A percentile compares a stretch with the other conserved stretches of the same genome.
Evolutionary conservation across 2,888 invertebrate species (phyloP).

Genomic region (Pediacus dermestoides): DNA sequence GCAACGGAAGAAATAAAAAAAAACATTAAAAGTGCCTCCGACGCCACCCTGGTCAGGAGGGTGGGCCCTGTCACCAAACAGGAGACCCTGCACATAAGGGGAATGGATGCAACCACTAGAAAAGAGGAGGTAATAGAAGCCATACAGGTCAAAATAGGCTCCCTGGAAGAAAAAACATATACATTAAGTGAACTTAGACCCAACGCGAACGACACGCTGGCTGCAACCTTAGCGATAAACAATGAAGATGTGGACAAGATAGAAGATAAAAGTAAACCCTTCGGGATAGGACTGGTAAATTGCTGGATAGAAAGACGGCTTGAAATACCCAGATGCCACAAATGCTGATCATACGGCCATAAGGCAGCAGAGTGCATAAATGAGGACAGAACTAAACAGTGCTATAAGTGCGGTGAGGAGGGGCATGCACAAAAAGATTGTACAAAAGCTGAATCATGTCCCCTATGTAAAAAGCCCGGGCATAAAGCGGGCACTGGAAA

Average conservation of each 20-base stretch:
- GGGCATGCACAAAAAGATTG: constrained; percentile 21
- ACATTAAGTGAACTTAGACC: constrained; percentile 3
- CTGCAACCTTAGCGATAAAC: constrained; percentile 12
- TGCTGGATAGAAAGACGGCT: constrained; percentile 10
- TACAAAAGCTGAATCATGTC: constrained; percentile 11
- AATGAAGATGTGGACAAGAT: constrained; percentile 6
- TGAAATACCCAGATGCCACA: constrained; percentile 15
- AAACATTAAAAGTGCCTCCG: too few relatives aligned
- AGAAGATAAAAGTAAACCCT: constrained; percentile 6
- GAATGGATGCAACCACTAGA: not conserved
- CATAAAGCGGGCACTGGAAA: constrained; percentile 15
- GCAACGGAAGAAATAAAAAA: too few relatives aligned
- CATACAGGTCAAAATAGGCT: constrained; percentile 9
- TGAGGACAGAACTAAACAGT: constrained; percentile 15
- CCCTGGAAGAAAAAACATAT: constrained; percentile 7
- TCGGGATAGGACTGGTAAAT: constrained; percentile 13
- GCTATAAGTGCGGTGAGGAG: constrained; percentile 21
- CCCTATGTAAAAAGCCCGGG: constrained; percentile 12
- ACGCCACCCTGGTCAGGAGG: too few relatives aligned
- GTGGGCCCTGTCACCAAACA: too few relatives aligned
- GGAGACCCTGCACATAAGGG: too few relatives aligned
- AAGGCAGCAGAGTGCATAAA: constrained; percentile 15
- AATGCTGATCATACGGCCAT: constrained; percentile 20
- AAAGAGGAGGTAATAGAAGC: constrained; percentile 3
- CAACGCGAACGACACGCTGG: too few relatives aligned